phyloP scores from a whole-genome alignment of 2,888 invertebrate species.

The Agriotes lineatus region DNA sequence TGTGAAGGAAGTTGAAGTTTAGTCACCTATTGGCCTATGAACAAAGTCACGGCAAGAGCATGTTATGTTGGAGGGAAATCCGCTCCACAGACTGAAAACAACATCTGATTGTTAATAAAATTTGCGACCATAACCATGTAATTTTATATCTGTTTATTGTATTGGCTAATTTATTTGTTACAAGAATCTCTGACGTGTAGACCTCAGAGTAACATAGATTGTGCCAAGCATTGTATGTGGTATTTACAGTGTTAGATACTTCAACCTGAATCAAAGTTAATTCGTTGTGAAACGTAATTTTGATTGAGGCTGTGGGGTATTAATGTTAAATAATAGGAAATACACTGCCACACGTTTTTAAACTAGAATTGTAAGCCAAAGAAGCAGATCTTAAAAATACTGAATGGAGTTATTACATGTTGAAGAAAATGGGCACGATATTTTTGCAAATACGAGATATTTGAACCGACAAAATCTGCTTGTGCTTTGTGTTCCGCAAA shows the following conservation, averaged over 20 bases:
- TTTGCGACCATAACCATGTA: slow-evolving; percentile 2
- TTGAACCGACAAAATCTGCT: too few relatives aligned
- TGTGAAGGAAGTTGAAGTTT: background rate
- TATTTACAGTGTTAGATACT: background rate
- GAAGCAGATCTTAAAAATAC: background rate
- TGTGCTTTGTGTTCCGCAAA: too few relatives aligned
- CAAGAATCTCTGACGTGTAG: background rate
- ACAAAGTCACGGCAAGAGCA: background rate
- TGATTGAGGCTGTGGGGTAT: background rate
- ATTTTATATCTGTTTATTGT: slow-evolving; percentile 5
- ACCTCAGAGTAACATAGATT: background rate
- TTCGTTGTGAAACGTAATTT: background rate
- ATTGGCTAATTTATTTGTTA: background rate
- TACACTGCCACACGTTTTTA: slow-evolving; percentile 22
- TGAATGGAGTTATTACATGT: background rate
- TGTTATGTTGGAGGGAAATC: background rate
- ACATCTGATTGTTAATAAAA: slow-evolving; percentile 6
- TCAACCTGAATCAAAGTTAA: background rate
- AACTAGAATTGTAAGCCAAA: slow-evolving; percentile 1
- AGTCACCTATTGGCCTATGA: background rate
- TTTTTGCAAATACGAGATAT: too few relatives aligned
- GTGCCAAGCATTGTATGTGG: slow-evolving; percentile 12
- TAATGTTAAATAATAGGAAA: slow-evolving; percentile 3
- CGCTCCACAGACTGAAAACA: background rate
- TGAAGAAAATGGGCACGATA: too few relatives aligned